phyloP scores from a whole-genome alignment of 2,888 invertebrate genomes.

The Conchocele bisecta region DNA sequence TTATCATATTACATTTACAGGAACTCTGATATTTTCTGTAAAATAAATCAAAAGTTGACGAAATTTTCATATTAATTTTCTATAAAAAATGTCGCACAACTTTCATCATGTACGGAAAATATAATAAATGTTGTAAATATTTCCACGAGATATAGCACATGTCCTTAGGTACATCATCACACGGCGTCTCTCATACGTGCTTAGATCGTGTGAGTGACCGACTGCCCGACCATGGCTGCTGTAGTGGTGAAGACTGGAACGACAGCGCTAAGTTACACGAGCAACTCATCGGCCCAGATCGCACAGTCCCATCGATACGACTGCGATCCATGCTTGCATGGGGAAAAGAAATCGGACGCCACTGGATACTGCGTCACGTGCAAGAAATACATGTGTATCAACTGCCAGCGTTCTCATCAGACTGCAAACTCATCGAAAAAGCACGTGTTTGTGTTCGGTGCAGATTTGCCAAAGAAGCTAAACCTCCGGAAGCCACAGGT shows the following conservation, averaged over 20 bases:
- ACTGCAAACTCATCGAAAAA: constrained; percentile 8
- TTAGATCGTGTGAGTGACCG: too few species aligned
- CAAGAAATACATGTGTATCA: constrained; percentile 40
- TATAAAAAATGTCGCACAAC: too few species aligned
- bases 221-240: too few species aligned
- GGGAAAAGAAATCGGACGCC: constrained; percentile 6
- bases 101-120: too few species aligned
- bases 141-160: too few species aligned
- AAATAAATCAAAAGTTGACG: too few species aligned
- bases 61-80: too few species aligned
- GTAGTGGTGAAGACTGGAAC: constrained; percentile 26
- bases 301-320: not conserved
- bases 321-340: constrained; percentile 33
- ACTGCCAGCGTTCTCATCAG: constrained; percentile 32
- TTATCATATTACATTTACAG: too few species aligned
- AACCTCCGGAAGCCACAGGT: not conserved
- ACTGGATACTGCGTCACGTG: constrained; percentile 32
- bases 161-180: too few species aligned
- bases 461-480: constrained; percentile 21
- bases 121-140: too few species aligned
- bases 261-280: constrained; percentile 13
- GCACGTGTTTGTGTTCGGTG: constrained; percentile 31
- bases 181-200: too few species aligned
- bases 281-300: not conserved
- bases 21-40: too few species aligned